phyloP scores from a whole-genome alignment of 2,797 vertebrate genomes.

The Philypnodon macrostomus region DNA sequence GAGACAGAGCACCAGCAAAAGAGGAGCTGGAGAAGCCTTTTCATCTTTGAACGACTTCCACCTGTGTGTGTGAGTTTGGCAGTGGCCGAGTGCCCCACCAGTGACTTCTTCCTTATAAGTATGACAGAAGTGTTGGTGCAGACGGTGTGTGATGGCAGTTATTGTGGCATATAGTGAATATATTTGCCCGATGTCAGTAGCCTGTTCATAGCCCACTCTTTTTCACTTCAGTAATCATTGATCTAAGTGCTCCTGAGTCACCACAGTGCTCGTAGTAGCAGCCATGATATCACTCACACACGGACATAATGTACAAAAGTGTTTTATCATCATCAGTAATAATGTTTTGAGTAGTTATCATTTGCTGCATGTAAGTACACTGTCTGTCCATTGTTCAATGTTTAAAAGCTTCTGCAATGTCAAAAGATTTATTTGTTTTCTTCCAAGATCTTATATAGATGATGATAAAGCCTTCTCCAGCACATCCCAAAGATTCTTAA shows the following conservation, averaged over 20 bases:
- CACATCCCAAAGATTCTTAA: no score
- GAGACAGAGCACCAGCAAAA: not conserved
- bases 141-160: not conserved
- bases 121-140: not conserved
- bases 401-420: no score
- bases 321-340: constrained; percentile 18
- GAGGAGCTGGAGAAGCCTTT: not conserved
- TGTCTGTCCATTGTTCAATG: no score
- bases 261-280: constrained; percentile 24
- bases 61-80: not conserved
- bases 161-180: not conserved
- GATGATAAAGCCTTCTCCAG: no score
- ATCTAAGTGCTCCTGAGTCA: constrained; percentile 32
- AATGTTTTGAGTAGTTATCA: no score
- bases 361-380: no score
- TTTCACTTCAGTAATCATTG: constrained; percentile 14
- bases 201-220: constrained; percentile 37
- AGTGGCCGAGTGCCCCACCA: not conserved
- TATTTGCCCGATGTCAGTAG: constrained; percentile 21
- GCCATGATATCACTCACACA: constrained; percentile 7
- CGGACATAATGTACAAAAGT: not conserved
- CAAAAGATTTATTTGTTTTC: no score
- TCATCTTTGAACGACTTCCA: not conserved
- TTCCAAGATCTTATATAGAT: no score
- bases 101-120: not conserved